Evolutionary conservation across 2,888 invertebrate species (phyloP).

Genomic region (Drosophila villosipedis): DNA sequence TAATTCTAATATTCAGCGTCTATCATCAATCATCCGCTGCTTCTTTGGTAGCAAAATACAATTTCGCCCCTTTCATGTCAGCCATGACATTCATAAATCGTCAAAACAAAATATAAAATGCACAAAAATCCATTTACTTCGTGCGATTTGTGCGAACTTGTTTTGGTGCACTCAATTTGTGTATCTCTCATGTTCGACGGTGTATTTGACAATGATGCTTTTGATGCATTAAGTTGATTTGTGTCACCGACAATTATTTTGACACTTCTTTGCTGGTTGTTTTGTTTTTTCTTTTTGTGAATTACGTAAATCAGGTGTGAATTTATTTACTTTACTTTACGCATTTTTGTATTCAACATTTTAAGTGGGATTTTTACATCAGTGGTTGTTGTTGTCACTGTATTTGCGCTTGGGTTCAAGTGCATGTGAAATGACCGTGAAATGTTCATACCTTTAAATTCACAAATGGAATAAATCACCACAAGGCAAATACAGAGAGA

Average conservation of each 20-base stretch:
- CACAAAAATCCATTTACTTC: conserved; percentile 38
- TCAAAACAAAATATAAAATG: conserved; percentile 25
- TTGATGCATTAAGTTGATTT: conserved; percentile 68
- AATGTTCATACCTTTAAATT: conserved; percentile 30
- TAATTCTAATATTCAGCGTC: not conserved
- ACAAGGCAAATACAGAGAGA: conserved; percentile 12
- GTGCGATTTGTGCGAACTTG: conserved; percentile 59
- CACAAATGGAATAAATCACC: conserved; percentile 40
- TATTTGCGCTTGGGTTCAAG: conserved; percentile 64
- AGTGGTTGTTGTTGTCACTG: not conserved
- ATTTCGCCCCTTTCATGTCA: conserved; percentile 16
- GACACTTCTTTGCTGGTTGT: conserved; percentile 58
- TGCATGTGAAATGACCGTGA: conserved; percentile 68
- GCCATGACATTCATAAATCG: conserved; percentile 31
- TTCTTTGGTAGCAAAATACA: not conserved
- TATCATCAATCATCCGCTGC: conserved; percentile 25
- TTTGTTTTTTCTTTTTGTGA: conserved; percentile 27
- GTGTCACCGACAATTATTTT: conserved; percentile 68
- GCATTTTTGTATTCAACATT: conserved; percentile 64
- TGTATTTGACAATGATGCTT: conserved; percentile 31
- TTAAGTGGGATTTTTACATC: conserved; percentile 46
- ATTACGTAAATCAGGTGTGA: conserved; percentile 76
- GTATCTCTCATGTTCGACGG: conserved; percentile 31
- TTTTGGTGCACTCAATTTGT: conserved; percentile 38
- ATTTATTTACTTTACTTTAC: conserved; percentile 67